A percentile compares a stretch with the other conserved stretches of the same genome.
Conservation (phyloP, 2,113 vertebrate genomes). For the Engystomops pustulosus region DNA sequence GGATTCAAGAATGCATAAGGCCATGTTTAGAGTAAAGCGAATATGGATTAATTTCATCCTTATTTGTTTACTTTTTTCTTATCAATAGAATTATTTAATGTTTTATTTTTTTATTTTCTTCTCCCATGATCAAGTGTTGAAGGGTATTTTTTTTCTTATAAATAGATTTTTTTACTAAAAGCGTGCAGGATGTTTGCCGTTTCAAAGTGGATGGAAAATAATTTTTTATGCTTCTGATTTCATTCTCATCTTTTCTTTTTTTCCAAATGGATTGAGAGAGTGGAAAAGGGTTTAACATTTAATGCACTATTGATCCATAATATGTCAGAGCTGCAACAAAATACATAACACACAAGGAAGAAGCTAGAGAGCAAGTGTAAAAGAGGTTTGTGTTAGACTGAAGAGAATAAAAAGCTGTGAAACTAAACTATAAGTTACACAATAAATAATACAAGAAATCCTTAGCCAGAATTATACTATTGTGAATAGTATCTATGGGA, state of each 20-base stretch:
- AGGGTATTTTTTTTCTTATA: neutral
- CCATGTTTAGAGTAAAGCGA: too few relatives aligned
- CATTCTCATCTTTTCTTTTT: conserved; percentile 27
- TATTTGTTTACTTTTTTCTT: neutral
- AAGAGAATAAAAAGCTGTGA: conserved; percentile 12
- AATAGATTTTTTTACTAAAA: neutral
- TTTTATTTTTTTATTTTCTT: neutral
- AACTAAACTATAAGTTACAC: neutral
- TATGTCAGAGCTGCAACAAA: conserved; percentile 45
- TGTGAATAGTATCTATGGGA: too few relatives aligned
- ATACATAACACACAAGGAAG: conserved; percentile 38
- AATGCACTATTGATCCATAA: conserved; percentile 52
- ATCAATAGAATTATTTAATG: neutral
- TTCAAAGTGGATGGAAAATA: neutral
- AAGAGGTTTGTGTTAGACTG: conserved; percentile 23
- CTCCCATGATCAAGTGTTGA: neutral
- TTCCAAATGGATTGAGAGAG: conserved; percentile 42
- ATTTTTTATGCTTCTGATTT: conserved; percentile 18
- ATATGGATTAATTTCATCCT: neutral
- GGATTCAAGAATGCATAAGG: too few relatives aligned
- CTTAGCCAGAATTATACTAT: too few relatives aligned
- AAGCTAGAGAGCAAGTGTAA: conserved; percentile 38
- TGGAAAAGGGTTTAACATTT: conserved; percentile 51
- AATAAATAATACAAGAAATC: too few relatives aligned
- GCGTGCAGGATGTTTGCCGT: neutral